These are phyloP conservation scores for Brachionus rotundiformis DNA, from an alignment of 1,140 invertebrate species.

Conservation along the genomic window DNA sequence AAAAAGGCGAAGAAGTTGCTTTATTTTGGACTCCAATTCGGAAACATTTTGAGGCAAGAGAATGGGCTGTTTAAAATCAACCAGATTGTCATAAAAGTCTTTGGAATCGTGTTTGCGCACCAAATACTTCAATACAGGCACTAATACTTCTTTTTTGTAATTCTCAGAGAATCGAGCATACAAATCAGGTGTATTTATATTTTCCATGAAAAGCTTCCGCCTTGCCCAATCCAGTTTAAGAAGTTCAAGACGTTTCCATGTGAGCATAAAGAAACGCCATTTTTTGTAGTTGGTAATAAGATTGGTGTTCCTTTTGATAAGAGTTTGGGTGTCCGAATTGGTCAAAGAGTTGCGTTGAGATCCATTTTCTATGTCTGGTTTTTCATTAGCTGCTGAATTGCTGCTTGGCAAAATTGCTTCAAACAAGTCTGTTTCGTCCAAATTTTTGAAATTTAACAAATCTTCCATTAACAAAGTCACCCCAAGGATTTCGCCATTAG, in stretches of 20 bases:
- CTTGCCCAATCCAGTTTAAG: slow-evolving; percentile 60
- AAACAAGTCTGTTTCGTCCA: neutral
- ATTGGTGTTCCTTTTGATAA: slow-evolving; percentile 57
- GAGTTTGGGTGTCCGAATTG: slow-evolving; percentile 42
- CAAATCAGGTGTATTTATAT: slow-evolving; percentile 56
- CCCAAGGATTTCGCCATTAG: slow-evolving; percentile 63
- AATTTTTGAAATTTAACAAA: slow-evolving; percentile 53
- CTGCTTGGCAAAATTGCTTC: neutral
- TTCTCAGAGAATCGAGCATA: slow-evolving; percentile 56
- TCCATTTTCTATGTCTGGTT: neutral
- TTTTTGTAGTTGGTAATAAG: slow-evolving; percentile 60
- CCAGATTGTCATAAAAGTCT: slow-evolving; percentile 27
- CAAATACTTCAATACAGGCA: slow-evolving; percentile 17
- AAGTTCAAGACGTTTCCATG: slow-evolving; percentile 62
- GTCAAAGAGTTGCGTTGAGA: neutral
- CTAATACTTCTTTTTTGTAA: slow-evolving; percentile 45
- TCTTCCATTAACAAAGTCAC: slow-evolving; percentile 63
- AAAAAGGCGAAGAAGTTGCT: slow-evolving; percentile 13
- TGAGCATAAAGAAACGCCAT: slow-evolving; percentile 60
- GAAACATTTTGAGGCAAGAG: slow-evolving; percentile 28
- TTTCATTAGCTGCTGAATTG: neutral
- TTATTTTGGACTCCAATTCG: slow-evolving; percentile 24
- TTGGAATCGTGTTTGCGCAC: neutral
- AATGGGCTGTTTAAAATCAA: slow-evolving; percentile 44
- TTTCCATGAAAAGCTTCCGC: slow-evolving; percentile 57